phyloP scores from a whole-genome alignment of 2,113 vertebrate species.

The Alligator mississippiensis region DNA sequence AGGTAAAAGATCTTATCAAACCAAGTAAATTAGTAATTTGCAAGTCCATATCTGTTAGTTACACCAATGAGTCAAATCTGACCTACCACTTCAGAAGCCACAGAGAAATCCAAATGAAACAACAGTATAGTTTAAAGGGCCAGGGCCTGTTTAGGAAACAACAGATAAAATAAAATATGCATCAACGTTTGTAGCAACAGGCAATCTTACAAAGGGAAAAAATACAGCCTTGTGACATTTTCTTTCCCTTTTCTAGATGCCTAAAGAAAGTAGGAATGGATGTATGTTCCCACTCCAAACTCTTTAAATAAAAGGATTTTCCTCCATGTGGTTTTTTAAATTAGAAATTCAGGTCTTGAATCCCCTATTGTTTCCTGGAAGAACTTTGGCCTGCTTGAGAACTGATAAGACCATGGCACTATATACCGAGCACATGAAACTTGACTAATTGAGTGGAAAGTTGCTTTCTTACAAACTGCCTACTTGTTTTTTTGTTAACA shows the following conservation, averaged over 20 bases:
- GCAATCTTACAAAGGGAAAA: conserved; percentile 14
- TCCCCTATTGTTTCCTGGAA: background rate
- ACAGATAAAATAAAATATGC: background rate
- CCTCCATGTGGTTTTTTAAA: background rate
- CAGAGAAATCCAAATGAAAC: background rate
- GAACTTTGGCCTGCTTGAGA: background rate
- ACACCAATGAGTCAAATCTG: conserved; percentile 14
- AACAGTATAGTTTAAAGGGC: background rate
- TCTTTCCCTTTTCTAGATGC: background rate
- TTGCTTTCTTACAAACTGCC: background rate
- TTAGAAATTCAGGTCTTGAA: background rate
- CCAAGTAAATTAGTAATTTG: conserved; percentile 6
- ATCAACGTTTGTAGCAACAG: rapidly evolving
- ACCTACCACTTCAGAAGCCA: background rate
- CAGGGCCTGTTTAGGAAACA: background rate
- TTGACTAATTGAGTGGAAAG: too few species aligned
- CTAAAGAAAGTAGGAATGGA: background rate
- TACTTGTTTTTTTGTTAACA: background rate
- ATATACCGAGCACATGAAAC: background rate
- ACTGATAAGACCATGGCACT: background rate
- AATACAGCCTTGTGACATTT: background rate
- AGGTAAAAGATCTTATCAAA: rapidly evolving
- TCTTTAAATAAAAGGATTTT: background rate
- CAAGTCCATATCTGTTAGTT: background rate
- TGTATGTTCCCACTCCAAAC: background rate